phyloP scores from a whole-genome alignment of 2,113 vertebrate genomes.

The Phodopus roborovskii region DNA sequence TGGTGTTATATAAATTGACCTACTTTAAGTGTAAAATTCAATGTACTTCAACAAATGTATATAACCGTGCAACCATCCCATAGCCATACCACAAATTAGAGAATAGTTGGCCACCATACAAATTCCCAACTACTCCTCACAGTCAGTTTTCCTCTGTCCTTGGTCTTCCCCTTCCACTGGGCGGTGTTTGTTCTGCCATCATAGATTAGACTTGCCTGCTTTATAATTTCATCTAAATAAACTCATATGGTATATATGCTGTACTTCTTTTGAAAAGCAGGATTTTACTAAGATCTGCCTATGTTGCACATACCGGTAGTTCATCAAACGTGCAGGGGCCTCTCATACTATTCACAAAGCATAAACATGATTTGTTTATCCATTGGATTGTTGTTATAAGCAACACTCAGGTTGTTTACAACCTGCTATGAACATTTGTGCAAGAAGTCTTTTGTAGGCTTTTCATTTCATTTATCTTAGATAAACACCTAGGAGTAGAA shows the following conservation, averaged over 20 bases:
- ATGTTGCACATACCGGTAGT: neutral
- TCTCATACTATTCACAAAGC: neutral
- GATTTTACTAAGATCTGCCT: neutral
- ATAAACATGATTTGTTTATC: constrained; percentile 21
- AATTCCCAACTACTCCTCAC: neutral
- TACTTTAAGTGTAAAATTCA: constrained; percentile 13
- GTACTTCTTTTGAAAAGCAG: neutral
- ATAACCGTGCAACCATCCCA: neutral
- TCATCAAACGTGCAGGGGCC: neutral
- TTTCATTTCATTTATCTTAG: neutral
- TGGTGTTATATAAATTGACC: neutral
- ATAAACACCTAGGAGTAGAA: neutral
- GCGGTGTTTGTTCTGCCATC: neutral
- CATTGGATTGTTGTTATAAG: neutral
- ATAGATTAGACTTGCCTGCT: neutral
- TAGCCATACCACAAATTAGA: neutral
- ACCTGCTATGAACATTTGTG: neutral
- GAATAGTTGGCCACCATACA: neutral
- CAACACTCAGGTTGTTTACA: constrained; percentile 14
- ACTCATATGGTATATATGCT: neutral
- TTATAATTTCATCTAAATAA: constrained; percentile 12
- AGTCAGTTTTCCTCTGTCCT: neutral
- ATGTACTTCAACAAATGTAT: constrained; percentile 1
- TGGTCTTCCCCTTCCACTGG: neutral
- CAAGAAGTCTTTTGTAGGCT: neutral